Percentiles rank a stretch among this genome's conserved stretches.
These are phyloP conservation scores for Pyrgilauda ruficollis DNA, from an alignment of 2,113 vertebrate species.

Conservation along the genomic window DNA sequence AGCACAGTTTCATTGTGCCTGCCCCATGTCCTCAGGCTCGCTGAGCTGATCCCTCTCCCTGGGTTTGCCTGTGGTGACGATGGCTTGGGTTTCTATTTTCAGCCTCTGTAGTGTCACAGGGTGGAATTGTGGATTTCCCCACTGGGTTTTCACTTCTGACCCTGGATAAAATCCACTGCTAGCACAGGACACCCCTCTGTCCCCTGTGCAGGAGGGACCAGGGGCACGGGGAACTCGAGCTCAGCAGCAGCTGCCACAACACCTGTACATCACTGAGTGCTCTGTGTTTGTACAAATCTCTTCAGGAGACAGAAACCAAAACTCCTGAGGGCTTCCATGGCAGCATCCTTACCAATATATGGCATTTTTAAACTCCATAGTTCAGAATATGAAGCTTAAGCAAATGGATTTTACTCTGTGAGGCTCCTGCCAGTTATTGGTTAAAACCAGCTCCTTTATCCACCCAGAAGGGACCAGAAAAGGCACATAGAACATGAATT, in stretches of 20 bases:
- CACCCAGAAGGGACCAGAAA: not conserved
- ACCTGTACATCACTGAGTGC: not conserved
- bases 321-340: not conserved
- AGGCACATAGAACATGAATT: not conserved
- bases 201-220: not conserved
- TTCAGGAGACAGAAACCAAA: not conserved
- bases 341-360: not conserved
- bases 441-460: not conserved
- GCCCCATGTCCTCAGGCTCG: not conserved
- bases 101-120: not conserved
- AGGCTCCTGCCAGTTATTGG: not conserved
- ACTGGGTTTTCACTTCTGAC: not conserved
- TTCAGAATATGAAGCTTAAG: not conserved
- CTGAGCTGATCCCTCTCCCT: not conserved
- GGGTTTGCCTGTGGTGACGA: accelerated
- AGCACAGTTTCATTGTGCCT: not conserved
- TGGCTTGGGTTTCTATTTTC: not conserved
- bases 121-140: not conserved
- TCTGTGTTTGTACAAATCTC: not conserved
- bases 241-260: not conserved
- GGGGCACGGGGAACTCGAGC: not conserved
- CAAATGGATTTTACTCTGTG: not conserved
- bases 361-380: not conserved
- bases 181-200: not conserved
- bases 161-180: accelerated